Percentiles rank a stretch among this genome's conserved stretches.
These are phyloP conservation scores for Parazoanthus darwini DNA, from an alignment of 92 coral and sea anemone genomes.

Conservation along the genomic window DNA sequence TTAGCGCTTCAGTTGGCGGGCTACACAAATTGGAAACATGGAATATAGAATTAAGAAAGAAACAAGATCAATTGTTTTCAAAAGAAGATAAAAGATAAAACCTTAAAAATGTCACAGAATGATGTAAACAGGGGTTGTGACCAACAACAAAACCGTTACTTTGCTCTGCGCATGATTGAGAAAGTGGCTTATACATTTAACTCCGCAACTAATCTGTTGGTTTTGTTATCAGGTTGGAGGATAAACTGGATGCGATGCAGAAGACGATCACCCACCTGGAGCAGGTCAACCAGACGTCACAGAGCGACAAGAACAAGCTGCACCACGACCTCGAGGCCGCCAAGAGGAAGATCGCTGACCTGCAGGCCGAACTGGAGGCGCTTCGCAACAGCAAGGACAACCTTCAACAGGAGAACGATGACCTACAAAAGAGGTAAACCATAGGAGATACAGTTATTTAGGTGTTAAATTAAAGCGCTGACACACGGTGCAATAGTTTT, in stretches of 20 bases:
- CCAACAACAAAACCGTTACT: too few relatives aligned
- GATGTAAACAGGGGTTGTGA: too few relatives aligned
- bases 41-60: too few relatives aligned
- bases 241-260: constrained; percentile 87
- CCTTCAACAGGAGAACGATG: constrained; percentile 77
- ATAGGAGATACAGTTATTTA: background rate
- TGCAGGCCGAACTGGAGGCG: constrained; percentile 87
- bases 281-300: constrained; percentile 77
- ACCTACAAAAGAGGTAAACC: constrained; percentile 66
- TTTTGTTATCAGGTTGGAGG: constrained; percentile 60
- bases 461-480: too few relatives aligned
- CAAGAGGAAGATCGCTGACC: constrained; percentile 80
- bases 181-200: too few relatives aligned
- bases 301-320: constrained; percentile 82
- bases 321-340: constrained; percentile 82
- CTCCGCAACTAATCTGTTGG: background rate
- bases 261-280: constrained; percentile 83
- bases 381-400: constrained; percentile 81
- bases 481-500: too few relatives aligned
- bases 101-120: too few relatives aligned
- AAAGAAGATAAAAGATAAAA: too few relatives aligned
- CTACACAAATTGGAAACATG: too few relatives aligned
- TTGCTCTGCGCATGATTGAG: too few relatives aligned
- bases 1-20: too few relatives aligned
- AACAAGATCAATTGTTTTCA: too few relatives aligned